Percentiles rank a stretch among this genome's conserved stretches.
Evolutionary conservation across 2,113 vertebrate species (phyloP).

Genomic region (Python bivittatus): DNA sequence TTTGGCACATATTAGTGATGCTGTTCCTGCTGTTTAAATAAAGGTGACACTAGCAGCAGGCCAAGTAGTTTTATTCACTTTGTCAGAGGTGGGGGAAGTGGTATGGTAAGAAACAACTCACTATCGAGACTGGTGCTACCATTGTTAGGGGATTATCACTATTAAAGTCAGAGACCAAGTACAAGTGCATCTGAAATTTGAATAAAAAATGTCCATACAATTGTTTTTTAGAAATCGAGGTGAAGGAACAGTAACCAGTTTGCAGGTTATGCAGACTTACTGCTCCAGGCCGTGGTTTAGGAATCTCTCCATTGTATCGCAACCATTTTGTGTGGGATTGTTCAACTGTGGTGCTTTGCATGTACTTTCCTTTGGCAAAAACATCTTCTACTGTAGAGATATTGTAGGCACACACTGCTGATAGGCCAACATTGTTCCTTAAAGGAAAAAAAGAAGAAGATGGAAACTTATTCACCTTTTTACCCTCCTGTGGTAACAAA

Average conservation of each 20-base stretch:
- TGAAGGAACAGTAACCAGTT: neutral
- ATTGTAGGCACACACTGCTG: constrained; percentile 91
- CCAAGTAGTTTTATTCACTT: neutral
- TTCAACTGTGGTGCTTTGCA: constrained; percentile 95
- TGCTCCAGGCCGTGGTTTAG: constrained; percentile 88
- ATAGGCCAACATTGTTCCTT: constrained; percentile 93
- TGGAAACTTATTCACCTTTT: neutral
- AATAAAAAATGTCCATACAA: neutral
- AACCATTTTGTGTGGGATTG: constrained; percentile 97
- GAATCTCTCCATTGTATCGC: constrained; percentile 86
- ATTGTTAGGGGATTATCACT: neutral
- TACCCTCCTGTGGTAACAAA: neutral
- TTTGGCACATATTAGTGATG: neutral
- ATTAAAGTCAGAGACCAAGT: neutral
- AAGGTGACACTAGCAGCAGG: neutral
- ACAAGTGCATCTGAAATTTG: neutral
- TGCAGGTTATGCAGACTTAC: constrained; percentile 73
- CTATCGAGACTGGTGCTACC: neutral
- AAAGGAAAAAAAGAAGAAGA: neutral
- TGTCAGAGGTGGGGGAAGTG: neutral
- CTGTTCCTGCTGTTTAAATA: neutral
- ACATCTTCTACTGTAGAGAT: constrained; percentile 85
- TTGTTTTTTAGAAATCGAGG: neutral
- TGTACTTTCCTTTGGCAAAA: constrained; percentile 93
- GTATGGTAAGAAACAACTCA: neutral